Conservation (phyloP, 2,888 invertebrate species). For the Cordylochernes scorpioides region DNA sequence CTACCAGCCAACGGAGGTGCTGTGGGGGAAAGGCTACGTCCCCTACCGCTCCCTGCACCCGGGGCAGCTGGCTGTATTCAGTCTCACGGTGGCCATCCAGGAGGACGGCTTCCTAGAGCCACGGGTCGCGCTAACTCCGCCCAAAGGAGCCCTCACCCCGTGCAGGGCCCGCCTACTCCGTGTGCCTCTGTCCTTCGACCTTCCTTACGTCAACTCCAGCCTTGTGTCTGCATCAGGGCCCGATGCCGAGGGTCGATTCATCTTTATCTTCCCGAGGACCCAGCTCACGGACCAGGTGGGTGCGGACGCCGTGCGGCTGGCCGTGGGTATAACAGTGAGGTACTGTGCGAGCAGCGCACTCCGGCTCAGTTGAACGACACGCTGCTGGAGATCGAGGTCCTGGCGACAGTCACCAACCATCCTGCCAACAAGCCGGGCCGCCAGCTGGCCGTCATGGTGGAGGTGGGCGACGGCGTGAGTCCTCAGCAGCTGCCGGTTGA, state of each 20-base stretch:
- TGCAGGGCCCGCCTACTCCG: constrained; percentile 12
- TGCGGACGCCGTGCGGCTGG: background rate
- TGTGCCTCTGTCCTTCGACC: constrained; percentile 11
- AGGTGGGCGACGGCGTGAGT: too few species aligned
- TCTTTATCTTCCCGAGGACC: constrained; percentile 12
- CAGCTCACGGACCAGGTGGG: constrained; percentile 13
- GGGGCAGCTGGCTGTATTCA: too few species aligned
- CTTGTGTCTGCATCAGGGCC: constrained; percentile 8
- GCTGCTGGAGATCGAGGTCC: constrained; percentile 8
- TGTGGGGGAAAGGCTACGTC: too few species aligned
- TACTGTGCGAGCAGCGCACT: constrained; percentile 3
- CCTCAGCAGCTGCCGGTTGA: too few species aligned
- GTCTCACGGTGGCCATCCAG: too few species aligned
- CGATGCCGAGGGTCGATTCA: constrained; percentile 8
- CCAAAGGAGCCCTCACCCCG: too few species aligned
- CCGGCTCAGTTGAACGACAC: constrained; percentile 10
- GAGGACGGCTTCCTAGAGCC: too few species aligned
- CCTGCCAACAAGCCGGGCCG: constrained; percentile 4
- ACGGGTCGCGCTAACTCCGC: too few species aligned
- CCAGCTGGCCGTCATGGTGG: constrained; percentile 4
- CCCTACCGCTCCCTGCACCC: too few species aligned
- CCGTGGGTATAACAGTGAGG: background rate
- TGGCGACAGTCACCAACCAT: constrained; percentile 8
- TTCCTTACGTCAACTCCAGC: constrained; percentile 12
- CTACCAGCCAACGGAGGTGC: too few species aligned